phyloP scores from a whole-genome alignment of 2,888 invertebrate genomes.

The Caenorhabditis sp. region DNA sequence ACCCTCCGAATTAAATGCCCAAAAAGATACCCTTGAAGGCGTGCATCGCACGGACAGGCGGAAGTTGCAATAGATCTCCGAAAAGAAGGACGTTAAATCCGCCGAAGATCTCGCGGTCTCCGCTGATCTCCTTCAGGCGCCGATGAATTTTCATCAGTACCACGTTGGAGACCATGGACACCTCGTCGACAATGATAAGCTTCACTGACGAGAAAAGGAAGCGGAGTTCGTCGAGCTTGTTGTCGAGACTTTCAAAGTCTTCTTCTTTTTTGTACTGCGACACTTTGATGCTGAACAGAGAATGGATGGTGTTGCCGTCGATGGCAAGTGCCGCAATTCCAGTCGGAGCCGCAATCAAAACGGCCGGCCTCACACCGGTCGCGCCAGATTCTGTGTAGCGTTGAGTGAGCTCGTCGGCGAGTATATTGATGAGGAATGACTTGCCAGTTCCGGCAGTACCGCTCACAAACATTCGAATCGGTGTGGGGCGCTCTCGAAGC shows the following conservation, averaged over 20 bases:
- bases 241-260: background rate
- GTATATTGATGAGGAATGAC: slow-evolving; percentile 41
- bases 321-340: slow-evolving; percentile 58
- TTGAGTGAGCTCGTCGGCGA: slow-evolving; percentile 43
- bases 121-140: slow-evolving; percentile 39
- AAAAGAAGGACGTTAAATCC: slow-evolving; percentile 31
- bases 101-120: slow-evolving; percentile 29
- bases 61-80: slow-evolving; percentile 46
- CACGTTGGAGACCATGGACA: slow-evolving; percentile 31
- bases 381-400: background rate
- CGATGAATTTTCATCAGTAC: slow-evolving; percentile 36
- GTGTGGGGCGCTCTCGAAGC: too few species aligned
- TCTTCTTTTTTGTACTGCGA: background rate
- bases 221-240: background rate
- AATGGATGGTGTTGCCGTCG: slow-evolving; percentile 53
- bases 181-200: slow-evolving; percentile 56
- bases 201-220: slow-evolving; percentile 1
- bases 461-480: slow-evolving; percentile 16
- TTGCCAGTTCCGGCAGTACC: slow-evolving; percentile 61
- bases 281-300: slow-evolving; percentile 43
- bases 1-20: background rate
- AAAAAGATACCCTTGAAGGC: background rate
- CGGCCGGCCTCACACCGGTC: background rate
- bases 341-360: slow-evolving; percentile 52
- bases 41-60: slow-evolving; percentile 26